Percentiles rank a stretch among this genome's conserved stretches.
Conservation (phyloP, 2,797 vertebrate species). For the Oreortyx pictus region DNA sequence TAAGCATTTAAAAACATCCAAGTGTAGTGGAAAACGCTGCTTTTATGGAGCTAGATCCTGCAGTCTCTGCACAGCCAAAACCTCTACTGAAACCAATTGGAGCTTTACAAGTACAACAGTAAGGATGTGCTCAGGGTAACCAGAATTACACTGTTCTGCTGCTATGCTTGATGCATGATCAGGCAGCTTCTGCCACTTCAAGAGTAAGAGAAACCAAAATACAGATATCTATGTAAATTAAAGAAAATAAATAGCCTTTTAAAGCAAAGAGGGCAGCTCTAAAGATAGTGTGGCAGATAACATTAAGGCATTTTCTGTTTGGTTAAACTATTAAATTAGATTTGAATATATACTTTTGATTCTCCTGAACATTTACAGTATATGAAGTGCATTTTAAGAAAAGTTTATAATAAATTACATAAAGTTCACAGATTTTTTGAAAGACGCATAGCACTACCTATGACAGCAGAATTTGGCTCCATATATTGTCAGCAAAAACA, state of each 20-base stretch:
- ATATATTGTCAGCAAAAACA: neutral
- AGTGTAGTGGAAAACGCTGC: constrained; percentile 29
- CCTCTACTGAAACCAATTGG: neutral
- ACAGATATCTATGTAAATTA: neutral
- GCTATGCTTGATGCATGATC: neutral
- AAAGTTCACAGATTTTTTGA: neutral
- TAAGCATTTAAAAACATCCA: constrained; percentile 21
- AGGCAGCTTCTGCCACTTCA: neutral
- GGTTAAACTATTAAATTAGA: neutral
- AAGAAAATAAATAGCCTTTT: neutral
- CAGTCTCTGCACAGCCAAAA: constrained; percentile 15
- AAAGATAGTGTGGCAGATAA: neutral
- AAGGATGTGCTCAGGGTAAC: neutral
- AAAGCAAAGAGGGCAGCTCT: neutral
- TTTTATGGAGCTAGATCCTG: constrained; percentile 62
- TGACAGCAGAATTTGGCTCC: constrained; percentile 64
- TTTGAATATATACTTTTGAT: neutral
- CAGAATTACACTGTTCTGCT: neutral
- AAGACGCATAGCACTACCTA: neutral
- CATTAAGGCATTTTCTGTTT: neutral
- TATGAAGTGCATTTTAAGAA: neutral
- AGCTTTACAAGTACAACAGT: neutral
- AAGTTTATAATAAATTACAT: neutral
- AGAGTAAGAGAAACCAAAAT: neutral
- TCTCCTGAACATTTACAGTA: neutral